Percentiles rank a stretch among this genome's conserved stretches.
phyloP scores from a whole-genome alignment of 2,888 invertebrate species.

The Zhuqinia jingwanae region DNA sequence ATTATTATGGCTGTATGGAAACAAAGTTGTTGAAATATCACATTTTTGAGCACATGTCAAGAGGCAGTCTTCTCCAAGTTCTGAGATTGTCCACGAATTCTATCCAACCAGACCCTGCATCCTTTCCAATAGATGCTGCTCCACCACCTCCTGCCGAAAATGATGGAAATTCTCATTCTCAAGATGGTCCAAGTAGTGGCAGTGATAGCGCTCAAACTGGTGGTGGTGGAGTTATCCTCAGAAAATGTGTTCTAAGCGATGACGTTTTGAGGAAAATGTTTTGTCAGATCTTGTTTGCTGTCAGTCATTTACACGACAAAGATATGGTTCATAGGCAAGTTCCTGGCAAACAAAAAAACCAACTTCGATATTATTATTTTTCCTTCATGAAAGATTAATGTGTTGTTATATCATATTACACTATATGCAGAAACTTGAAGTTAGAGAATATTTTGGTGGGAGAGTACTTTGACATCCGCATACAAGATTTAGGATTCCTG shows the following conservation, averaged over 20 bases:
- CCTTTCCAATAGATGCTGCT: neutral
- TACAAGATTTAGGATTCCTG: conserved; percentile 51
- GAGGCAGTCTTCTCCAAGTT: conserved; percentile 54
- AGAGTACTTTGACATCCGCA: conserved; percentile 59
- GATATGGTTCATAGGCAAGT: conserved; percentile 66
- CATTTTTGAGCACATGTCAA: conserved; percentile 63
- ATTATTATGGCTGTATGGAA: conserved; percentile 64
- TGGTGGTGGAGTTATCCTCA: neutral
- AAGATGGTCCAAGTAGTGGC: neutral
- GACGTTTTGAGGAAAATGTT: conserved; percentile 61
- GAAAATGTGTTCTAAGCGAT: neutral
- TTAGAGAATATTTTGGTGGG: conserved; percentile 63
- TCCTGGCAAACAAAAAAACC: neutral
- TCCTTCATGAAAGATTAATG: conserved; percentile 19
- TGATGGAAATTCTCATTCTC: neutral
- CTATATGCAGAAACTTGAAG: conserved; percentile 58
- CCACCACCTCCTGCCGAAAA: neutral
- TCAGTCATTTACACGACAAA: conserved; percentile 69
- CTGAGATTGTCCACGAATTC: neutral
- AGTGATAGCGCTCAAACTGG: neutral
- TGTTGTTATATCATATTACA: neutral
- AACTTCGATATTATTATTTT: neutral
- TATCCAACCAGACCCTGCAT: too few species aligned
- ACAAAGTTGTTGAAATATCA: conserved; percentile 64
- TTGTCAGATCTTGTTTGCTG: conserved; percentile 60